Evolutionary conservation across 2,888 invertebrate species (phyloP), one percentile per base, ranked within the genome.

Genomic region (Microplitis deprimator): DNA sequence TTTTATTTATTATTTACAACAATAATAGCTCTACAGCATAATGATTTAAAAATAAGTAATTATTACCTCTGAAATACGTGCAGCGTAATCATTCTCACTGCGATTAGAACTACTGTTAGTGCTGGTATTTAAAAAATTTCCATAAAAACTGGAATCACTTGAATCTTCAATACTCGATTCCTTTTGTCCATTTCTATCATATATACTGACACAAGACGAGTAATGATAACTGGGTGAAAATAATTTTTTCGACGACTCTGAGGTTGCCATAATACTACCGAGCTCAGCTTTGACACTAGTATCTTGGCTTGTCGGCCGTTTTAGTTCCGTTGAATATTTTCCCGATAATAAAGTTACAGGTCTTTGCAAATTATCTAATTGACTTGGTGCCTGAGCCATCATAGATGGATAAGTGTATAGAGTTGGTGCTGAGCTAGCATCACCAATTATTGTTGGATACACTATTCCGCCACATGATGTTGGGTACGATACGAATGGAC

Each of bases 171-270:
- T 81, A 40, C 80, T 85, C 59, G 82, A 84, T 10, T 85, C 84
- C 8, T 77, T 79, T 29, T 81, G 80, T 17, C 81, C 81, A 17
- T 79, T 79, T 4, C 79, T 73, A 6, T 82, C 86, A 13, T 87
- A 85, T 68, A 84, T 83, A 78, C 85, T 87, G 5, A 86, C 79
- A 68, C 87, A 87, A 0, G 86, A 85, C 4, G 87, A 87, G 29
- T 86, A 84, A 50, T 81, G 77, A 70, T 78, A 79, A 16, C 83
- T 84, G 1, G 84, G 85, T n/a, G 85, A 86, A 17, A 84, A 75
- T 68, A 89, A 92, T 86, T 92, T 93, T 83, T 92, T 92, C 1
- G 92, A 93, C 76, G 91, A 91, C 83, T 93, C 92, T 38, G 93
- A 92, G 84, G 92, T 89, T 4, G 92, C 92, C 91, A 83, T 83